Conservation (phyloP, 2,113 vertebrate species). For the Brachypodius melanocephalos region DNA sequence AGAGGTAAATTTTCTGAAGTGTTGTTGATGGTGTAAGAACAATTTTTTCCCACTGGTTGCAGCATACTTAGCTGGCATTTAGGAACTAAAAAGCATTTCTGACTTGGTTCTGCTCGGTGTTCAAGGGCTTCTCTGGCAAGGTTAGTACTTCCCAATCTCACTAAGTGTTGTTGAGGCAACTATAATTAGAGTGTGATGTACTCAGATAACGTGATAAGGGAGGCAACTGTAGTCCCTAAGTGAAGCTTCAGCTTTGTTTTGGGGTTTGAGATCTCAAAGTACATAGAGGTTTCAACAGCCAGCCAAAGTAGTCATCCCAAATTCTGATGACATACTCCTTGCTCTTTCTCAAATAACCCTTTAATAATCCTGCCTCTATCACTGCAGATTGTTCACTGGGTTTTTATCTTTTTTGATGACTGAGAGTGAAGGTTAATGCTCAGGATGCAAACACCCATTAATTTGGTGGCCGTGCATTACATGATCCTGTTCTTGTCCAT, state of each 20-base stretch:
- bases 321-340: not conserved
- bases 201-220: conserved; percentile 40
- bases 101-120: not conserved
- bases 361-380: not conserved
- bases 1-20: conserved; percentile 1
- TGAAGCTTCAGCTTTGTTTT: conserved; percentile 41
- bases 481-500: accelerated
- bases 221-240: not conserved
- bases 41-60: not conserved
- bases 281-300: not conserved
- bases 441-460: not conserved
- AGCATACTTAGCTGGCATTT: not conserved
- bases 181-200: conserved; percentile 53
- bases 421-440: not conserved
- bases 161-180: conserved; percentile 28
- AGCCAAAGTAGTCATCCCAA: not conserved
- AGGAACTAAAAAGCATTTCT: not conserved
- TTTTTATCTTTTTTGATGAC: not conserved
- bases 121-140: conserved; percentile 41
- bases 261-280: conserved; percentile 26
- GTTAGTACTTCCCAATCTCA: conserved; percentile 28
- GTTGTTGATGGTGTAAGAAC: not conserved
- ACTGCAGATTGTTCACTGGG: not conserved
- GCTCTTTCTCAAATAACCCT: not conserved
- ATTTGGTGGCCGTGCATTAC: not conserved